These are phyloP conservation scores for Cosmorhoe ocellata DNA, from an alignment of 2,888 invertebrate species.

Conservation along the genomic window DNA sequence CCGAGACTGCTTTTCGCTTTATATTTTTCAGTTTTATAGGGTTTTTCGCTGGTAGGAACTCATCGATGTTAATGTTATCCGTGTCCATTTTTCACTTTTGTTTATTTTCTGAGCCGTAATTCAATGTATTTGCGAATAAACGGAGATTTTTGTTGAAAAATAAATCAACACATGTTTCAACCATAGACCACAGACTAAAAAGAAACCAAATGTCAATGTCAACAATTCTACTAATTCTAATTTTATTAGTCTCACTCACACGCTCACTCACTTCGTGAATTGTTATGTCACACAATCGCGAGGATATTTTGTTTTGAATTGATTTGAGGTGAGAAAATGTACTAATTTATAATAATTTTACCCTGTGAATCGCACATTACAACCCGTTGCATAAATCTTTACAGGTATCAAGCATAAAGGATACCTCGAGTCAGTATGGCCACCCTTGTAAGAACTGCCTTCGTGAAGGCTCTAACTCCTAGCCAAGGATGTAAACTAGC, in stretches of 20 bases:
- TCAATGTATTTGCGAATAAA: neutral
- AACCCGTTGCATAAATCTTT: neutral
- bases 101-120: neutral
- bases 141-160: conserved; percentile 16
- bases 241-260: too few relatives aligned
- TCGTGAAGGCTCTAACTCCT: conserved; percentile 61
- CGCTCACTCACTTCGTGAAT: neutral
- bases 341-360: neutral
- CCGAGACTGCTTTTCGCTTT: conserved; percentile 75
- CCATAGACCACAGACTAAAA: conserved; percentile 40
- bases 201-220: conserved; percentile 14
- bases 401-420: conserved; percentile 18
- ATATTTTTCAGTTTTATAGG: conserved; percentile 73
- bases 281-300: conserved; percentile 67
- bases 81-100: conserved; percentile 60
- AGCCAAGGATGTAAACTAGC: conserved; percentile 67
- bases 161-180: conserved; percentile 48
- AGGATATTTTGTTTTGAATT: conserved; percentile 60
- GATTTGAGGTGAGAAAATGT: conserved; percentile 57
- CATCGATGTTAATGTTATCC: conserved; percentile 77
- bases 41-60: conserved; percentile 79
- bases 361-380: neutral
- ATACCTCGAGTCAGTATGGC: conserved; percentile 60
- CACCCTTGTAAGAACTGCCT: conserved; percentile 61
- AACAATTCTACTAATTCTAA: too few relatives aligned